Evolutionary conservation across 2,113 vertebrate genomes (phyloP).

Genomic region (Cryptotis parvus): DNA sequence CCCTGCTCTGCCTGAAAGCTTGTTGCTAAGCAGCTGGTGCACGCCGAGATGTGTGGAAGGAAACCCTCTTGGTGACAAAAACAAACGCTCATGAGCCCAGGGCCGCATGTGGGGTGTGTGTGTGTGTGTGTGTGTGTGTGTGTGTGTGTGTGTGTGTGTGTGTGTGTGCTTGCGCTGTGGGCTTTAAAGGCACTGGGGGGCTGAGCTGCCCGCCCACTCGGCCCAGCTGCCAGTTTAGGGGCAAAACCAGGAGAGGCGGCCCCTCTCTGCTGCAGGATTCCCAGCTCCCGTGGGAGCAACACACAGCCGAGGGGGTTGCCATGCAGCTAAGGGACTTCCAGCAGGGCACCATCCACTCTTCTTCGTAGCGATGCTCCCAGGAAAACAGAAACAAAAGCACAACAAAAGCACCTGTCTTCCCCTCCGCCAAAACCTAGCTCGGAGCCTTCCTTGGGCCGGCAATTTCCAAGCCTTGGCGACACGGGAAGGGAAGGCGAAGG

Average conservation of each 20-base stretch:
- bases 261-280: background rate
- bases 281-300: accelerated
- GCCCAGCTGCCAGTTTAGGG: background rate
- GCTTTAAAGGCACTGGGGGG: constrained; percentile 59
- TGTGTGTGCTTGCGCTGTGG: no score
- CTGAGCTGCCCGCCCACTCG: background rate
- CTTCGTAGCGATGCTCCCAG: background rate
- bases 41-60: constrained; percentile 77
- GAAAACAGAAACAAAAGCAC: background rate
- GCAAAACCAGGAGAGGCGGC: background rate
- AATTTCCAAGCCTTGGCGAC: background rate
- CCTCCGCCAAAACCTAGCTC: background rate
- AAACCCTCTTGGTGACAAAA: constrained; percentile 76
- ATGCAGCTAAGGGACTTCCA: background rate
- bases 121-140: background rate
- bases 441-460: background rate
- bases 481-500: background rate
- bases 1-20: constrained; percentile 70
- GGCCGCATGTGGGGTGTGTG: background rate
- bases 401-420: background rate
- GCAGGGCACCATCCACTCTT: background rate
- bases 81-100: constrained; percentile 72
- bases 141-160: background rate
- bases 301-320: accelerated
- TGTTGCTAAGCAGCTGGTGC: constrained; percentile 85